Percentiles rank a stretch among this genome's conserved stretches.
Conservation (phyloP, 2,113 vertebrate genomes). For the Eulemur rufifrons region DNA sequence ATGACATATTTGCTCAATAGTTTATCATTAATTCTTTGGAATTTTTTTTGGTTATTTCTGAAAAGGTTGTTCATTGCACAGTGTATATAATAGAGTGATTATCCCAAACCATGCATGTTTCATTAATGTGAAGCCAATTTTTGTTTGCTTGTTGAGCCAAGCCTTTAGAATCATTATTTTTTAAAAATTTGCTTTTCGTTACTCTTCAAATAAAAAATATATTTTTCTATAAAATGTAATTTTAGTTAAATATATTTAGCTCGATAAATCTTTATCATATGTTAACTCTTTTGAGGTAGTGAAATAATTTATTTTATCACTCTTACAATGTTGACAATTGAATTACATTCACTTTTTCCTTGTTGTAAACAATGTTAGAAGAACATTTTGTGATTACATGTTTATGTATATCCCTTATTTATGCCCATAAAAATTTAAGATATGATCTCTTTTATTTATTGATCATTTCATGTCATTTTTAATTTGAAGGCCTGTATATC, state of each 20-base stretch:
- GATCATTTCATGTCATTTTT: background rate
- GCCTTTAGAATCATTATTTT: slow-evolving; percentile 34
- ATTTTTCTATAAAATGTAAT: background rate
- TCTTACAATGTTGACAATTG: background rate
- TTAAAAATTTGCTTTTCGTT: background rate
- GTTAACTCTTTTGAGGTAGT: background rate
- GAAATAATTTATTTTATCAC: background rate
- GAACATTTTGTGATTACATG: background rate
- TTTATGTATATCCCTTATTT: background rate
- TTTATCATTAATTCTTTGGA: slow-evolving; percentile 10
- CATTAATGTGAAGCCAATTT: slow-evolving; percentile 20
- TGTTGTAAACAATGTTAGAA: background rate
- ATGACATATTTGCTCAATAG: background rate
- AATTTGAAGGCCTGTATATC: background rate
- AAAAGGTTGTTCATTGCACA: slow-evolving; percentile 10
- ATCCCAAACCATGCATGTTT: slow-evolving; percentile 27
- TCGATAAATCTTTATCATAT: background rate
- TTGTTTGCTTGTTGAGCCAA: slow-evolving; percentile 13
- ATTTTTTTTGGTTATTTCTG: slow-evolving; percentile 52
- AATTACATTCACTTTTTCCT: background rate
- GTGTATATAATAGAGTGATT: slow-evolving; percentile 39
- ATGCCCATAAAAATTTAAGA: background rate
- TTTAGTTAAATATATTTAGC: background rate
- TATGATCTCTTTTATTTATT: background rate
- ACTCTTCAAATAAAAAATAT: background rate